Base-by-base conservation (phyloP, 1,140 invertebrate species). In the Adelges cooleyi region DNA sequence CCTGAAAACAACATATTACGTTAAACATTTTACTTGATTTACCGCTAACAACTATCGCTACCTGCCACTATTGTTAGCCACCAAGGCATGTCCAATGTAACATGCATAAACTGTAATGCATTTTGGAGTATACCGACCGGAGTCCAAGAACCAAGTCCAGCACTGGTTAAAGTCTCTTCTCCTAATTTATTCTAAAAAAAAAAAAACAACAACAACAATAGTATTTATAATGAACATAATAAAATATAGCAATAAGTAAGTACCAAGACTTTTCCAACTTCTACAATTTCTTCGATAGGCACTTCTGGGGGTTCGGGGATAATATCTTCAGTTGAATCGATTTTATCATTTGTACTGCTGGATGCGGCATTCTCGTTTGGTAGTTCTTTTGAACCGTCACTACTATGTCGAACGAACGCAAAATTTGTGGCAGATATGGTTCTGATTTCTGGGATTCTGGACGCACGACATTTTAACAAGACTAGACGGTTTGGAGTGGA, bases 111-210 rank as follows among this genome's bases (percentile, higher is more conserved):
- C 75, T 98, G 92, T 69, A 97, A 76, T 67, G 77, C 78, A 48
- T 84, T 79, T 73, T 96, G 89, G 1, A 92, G 74, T 0, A 92
- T 72, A 3, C 93, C 92, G 11, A 85, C 73, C 1, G 92, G 93
- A 18, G 74, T 76, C 78, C 80, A 89, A 9, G 85, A 82, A 17
- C 84, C 90, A 8, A 97, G 76, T 8, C 92, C 93, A 44, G 93
- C 70, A 66, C 85, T 89, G 3, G 80, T 76, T 69, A 95, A 83
- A 0, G 86, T 81, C 4, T 86, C 82, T 75, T 94, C 91, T 15
- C 84, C 87, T 25, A 68, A 56, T 40, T 53, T 2, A 65, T 69
- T 59, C 67, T 69, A 38, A 2, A n/a, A 0, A 38, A 65, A 65
- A 13, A 33, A 5, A 5, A 33, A 33, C 11, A 33, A 33, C 11